Evolutionary conservation across 2,888 invertebrate genomes (phyloP).

Genomic region (Epirrhoe tristata): DNA sequence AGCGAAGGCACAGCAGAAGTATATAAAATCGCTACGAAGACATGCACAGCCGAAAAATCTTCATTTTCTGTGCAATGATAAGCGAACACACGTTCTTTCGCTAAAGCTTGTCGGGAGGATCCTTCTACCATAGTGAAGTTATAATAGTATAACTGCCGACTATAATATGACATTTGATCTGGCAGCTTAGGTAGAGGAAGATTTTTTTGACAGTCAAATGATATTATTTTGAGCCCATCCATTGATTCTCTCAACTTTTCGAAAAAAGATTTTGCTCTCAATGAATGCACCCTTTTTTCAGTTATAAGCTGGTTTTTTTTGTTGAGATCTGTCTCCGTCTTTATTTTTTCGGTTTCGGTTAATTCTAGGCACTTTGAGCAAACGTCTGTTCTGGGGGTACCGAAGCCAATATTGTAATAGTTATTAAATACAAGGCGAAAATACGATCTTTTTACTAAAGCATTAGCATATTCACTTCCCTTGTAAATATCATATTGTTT

Average conservation of each 20-base stretch:
- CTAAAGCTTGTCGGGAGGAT: too few species aligned
- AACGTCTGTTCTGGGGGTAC: constrained; percentile 22
- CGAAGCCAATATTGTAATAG: constrained; percentile 13
- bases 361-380: constrained; percentile 24
- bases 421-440: constrained; percentile 16
- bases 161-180: constrained; percentile 21
- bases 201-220: constrained; percentile 4
- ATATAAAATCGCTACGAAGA: too few species aligned
- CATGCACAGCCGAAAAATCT: too few species aligned
- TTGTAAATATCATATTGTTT: constrained; percentile 12
- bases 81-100: constrained; percentile 32
- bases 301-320: constrained; percentile 5
- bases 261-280: constrained; percentile 6
- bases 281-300: constrained; percentile 9
- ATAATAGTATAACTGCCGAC: constrained; percentile 34
- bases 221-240: background rate
- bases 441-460: too few species aligned
- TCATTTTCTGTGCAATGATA: constrained; percentile 47
- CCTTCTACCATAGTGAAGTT: constrained; percentile 31
- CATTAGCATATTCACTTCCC: background rate
- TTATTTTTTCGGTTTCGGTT: constrained; percentile 19
- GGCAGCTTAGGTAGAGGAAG: constrained; percentile 5
- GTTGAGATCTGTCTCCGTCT: constrained; percentile 10
- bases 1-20: too few species aligned
- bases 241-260: constrained; percentile 6